phyloP scores from a whole-genome alignment of 2,113 vertebrate species.

The Notechis scutatus region DNA sequence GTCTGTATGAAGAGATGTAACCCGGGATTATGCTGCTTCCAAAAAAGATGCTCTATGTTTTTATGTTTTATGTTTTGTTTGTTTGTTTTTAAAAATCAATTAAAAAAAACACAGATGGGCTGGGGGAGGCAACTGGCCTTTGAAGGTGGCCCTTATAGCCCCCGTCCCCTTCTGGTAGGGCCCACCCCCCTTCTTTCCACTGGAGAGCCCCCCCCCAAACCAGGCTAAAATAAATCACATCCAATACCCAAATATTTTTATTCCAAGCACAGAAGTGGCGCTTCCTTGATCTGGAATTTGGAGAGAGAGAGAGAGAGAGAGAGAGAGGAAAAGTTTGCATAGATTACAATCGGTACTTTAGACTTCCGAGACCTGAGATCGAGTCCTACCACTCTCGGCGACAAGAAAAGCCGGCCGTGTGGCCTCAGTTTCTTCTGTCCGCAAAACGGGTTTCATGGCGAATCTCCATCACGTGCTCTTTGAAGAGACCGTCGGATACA shows the following conservation, averaged over 20 bases:
- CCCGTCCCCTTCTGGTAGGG: too few species aligned
- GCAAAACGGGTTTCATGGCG: neutral
- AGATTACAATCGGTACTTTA: constrained; percentile 14
- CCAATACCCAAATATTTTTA: neutral
- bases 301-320: too few species aligned
- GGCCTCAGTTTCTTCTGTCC: neutral
- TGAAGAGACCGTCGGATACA: neutral
- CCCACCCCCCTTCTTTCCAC: too few species aligned
- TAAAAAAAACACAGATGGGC: too few species aligned
- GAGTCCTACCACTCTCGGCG: neutral
- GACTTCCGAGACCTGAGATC: neutral
- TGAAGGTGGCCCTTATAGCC: neutral
- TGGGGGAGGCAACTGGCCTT: neutral
- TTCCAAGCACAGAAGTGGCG: neutral
- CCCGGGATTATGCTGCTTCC: too few species aligned
- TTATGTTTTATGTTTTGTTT: too few species aligned
- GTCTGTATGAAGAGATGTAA: too few species aligned
- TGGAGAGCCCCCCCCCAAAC: neutral
- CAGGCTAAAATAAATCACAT: neutral
- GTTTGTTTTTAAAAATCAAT: too few species aligned
- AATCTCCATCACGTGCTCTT: neutral
- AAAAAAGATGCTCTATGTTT: too few species aligned
- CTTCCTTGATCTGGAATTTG: neutral
- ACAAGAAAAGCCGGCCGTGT: neutral
- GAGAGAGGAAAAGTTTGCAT: neutral